phyloP scores from a whole-genome alignment of 2,888 invertebrate species.

The Phyllotreta striolata region DNA sequence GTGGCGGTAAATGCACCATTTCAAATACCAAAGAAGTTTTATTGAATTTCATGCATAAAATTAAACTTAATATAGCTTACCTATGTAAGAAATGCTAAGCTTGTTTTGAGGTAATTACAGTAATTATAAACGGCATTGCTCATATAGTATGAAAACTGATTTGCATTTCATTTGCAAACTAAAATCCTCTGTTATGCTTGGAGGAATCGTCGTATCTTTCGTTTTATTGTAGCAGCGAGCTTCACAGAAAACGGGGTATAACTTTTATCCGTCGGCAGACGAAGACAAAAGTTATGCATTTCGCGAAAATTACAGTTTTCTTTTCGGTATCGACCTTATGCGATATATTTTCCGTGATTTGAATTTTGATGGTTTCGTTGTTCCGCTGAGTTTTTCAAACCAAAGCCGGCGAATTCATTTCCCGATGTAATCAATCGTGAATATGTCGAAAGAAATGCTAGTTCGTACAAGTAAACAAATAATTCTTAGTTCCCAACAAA shows the following conservation, averaged over 20 bases:
- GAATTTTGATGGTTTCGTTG: conserved; percentile 7
- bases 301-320: conserved; percentile 12
- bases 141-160: conserved; percentile 5
- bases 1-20: no score
- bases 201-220: background rate
- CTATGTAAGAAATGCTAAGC: background rate
- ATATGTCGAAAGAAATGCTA: no score
- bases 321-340: conserved; percentile 3
- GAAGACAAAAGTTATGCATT: conserved; percentile 10
- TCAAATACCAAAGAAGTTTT: no score
- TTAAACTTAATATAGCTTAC: no score
- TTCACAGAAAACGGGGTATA: conserved; percentile 13
- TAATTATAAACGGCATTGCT: conserved; percentile 1
- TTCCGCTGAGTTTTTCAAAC: background rate
- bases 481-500: no score
- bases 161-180: conserved; percentile 13
- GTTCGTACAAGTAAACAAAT: no score
- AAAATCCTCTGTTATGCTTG: conserved; percentile 5
- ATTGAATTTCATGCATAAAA: no score
- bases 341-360: conserved; percentile 15
- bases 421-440: background rate
- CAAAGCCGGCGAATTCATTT: conserved; percentile 5
- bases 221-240: conserved; percentile 3
- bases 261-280: conserved; percentile 5
- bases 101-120: background rate